Conservation (phyloP, 92 coral and sea anemone species). For the Bergia puertoricense region DNA sequence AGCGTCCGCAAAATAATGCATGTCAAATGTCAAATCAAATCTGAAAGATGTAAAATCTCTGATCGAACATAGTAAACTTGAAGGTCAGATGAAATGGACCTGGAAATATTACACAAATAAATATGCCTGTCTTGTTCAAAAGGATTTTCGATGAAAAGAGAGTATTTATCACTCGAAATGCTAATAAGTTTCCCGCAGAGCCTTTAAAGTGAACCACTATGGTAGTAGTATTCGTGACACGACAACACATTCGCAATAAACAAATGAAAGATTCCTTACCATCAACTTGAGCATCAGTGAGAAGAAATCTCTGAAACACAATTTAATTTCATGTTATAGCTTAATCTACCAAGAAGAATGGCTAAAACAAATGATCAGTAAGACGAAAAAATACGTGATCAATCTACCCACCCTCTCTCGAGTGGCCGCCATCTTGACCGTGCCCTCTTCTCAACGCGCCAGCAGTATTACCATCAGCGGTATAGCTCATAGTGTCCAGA, state of each 20-base stretch:
- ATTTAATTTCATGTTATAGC: constrained; percentile 39
- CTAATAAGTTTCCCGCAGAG: not conserved
- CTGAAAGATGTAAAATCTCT: not conserved
- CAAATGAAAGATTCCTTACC: constrained; percentile 69
- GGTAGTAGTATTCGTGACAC: not conserved
- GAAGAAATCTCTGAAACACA: constrained; percentile 82
- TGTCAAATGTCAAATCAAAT: constrained; percentile 13
- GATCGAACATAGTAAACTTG: not conserved
- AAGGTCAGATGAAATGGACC: not conserved
- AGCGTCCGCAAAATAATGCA: constrained; percentile 13
- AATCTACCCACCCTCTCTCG: constrained; percentile 47
- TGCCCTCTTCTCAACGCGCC: constrained; percentile 44
- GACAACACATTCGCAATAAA: constrained; percentile 37
- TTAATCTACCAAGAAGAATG: not conserved
- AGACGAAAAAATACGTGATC: not conserved
- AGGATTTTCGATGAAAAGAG: not conserved
- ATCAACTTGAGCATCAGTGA: constrained; percentile 93
- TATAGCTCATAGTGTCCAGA: constrained; percentile 18
- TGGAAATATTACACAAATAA: not conserved
- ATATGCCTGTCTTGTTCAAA: not conserved
- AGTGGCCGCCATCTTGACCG: constrained; percentile 49
- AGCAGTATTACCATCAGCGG: constrained; percentile 24
- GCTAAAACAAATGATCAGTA: not conserved
- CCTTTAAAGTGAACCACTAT: not conserved
- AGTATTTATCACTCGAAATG: not conserved